A percentile compares a stretch with the other conserved stretches of the same genome.
phyloP scores from a whole-genome alignment of 2,113 vertebrate genomes.

The Psettodes erumei region DNA sequence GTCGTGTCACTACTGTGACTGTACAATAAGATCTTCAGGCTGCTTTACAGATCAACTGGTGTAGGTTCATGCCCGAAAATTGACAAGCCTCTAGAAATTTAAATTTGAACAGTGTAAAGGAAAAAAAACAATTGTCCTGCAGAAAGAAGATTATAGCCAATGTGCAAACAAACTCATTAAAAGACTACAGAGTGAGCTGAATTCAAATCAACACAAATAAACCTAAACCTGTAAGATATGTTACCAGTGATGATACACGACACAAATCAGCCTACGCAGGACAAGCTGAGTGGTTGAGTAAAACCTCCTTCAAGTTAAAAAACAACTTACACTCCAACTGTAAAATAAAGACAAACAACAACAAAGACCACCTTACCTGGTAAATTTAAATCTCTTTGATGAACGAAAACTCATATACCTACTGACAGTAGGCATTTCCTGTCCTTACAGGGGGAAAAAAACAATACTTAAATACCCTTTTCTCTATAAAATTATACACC shows the following conservation, averaged over 20 bases:
- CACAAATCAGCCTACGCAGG: neutral
- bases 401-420: slow-evolving; percentile 82
- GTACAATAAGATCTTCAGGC: neutral
- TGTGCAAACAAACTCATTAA: neutral
- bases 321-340: neutral
- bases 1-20: neutral
- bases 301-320: neutral
- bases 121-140: neutral
- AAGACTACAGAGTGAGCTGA: neutral
- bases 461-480: neutral
- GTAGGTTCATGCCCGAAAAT: neutral
- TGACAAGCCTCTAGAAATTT: neutral
- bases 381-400: slow-evolving; percentile 67
- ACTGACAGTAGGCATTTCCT: slow-evolving; percentile 75
- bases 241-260: neutral
- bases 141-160: neutral
- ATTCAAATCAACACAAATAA: neutral
- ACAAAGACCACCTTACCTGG: slow-evolving; percentile 68
- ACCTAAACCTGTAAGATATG: neutral
- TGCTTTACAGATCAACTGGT: slow-evolving; percentile 5
- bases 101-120: neutral
- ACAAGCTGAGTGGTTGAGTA: neutral
- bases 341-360: neutral
- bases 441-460: neutral
- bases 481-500: neutral